Percentiles rank a stretch among this genome's conserved stretches.
Evolutionary conservation across 2,888 invertebrate genomes (phyloP).

Genomic region (Thera britannica): DNA sequence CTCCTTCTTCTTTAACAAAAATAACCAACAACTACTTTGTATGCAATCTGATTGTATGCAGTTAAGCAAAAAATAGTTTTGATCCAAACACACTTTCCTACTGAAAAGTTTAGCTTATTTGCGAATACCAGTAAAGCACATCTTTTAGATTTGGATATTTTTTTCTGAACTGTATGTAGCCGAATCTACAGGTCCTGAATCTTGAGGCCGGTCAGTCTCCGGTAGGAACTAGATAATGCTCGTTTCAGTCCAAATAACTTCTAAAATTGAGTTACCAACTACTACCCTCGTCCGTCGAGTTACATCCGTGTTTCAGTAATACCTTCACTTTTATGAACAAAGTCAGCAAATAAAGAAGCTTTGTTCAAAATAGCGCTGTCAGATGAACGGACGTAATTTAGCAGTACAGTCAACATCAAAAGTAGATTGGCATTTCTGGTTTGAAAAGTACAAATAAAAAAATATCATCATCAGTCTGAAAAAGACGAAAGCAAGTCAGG

Average conservation of each 20-base stretch:
- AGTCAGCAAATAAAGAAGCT: conserved; percentile 10
- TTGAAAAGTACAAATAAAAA: no score
- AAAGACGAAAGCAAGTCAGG: no score
- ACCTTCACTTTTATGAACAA: conserved; percentile 42
- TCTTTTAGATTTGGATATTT: no score
- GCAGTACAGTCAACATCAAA: not conserved
- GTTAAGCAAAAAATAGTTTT: no score
- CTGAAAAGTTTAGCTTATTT: no score
- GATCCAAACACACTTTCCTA: no score
- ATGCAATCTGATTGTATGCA: no score
- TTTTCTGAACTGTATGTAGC: not conserved
- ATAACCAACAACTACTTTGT: no score
- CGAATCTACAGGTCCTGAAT: conserved; percentile 21
- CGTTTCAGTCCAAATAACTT: conserved; percentile 65
- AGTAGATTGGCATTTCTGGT: not conserved
- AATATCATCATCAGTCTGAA: no score
- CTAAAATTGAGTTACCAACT: conserved; percentile 71
- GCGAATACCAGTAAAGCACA: no score
- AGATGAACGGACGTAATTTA: not conserved
- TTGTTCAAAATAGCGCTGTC: not conserved
- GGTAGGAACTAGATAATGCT: conserved; percentile 64
- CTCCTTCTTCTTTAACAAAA: no score
- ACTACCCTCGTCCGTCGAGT: conserved; percentile 49
- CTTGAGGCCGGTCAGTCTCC: conserved; percentile 42
- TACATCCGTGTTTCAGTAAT: conserved; percentile 31